Evolutionary conservation across 2,888 invertebrate species (phyloP).

Genomic region (Oscheius sp.): DNA sequence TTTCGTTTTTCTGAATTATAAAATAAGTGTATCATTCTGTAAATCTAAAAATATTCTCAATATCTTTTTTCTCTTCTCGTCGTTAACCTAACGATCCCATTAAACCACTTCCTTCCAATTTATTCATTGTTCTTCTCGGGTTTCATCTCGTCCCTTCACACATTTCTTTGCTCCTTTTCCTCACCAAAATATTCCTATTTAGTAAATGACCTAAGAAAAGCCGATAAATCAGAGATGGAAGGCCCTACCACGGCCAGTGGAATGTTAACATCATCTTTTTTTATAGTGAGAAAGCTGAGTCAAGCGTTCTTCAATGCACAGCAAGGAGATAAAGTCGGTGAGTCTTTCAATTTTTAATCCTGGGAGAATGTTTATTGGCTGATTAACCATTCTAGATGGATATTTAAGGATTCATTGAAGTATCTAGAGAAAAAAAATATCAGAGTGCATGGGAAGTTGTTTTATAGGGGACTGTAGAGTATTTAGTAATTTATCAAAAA

Average conservation of each 20-base stretch:
- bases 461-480: too few relatives aligned
- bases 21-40: too few relatives aligned
- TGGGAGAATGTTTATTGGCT: too few relatives aligned
- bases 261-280: constrained; percentile 40
- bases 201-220: background rate
- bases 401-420: too few relatives aligned
- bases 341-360: too few relatives aligned
- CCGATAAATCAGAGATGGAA: background rate
- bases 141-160: background rate
- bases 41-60: too few relatives aligned
- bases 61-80: too few relatives aligned
- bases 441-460: too few relatives aligned
- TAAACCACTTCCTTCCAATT: background rate
- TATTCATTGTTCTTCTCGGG: constrained; percentile 14
- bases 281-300: constrained; percentile 69
- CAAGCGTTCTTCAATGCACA: constrained; percentile 69
- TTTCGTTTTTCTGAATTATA: too few relatives aligned
- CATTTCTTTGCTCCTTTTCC: background rate
- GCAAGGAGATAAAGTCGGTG: constrained; percentile 63
- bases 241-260: constrained; percentile 12
- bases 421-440: too few relatives aligned
- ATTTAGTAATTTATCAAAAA: too few relatives aligned
- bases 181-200: background rate
- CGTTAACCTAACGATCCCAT: background rate
- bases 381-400: background rate